phyloP scores from a whole-genome alignment of 2,113 vertebrate species.

The Fulica atra region DNA sequence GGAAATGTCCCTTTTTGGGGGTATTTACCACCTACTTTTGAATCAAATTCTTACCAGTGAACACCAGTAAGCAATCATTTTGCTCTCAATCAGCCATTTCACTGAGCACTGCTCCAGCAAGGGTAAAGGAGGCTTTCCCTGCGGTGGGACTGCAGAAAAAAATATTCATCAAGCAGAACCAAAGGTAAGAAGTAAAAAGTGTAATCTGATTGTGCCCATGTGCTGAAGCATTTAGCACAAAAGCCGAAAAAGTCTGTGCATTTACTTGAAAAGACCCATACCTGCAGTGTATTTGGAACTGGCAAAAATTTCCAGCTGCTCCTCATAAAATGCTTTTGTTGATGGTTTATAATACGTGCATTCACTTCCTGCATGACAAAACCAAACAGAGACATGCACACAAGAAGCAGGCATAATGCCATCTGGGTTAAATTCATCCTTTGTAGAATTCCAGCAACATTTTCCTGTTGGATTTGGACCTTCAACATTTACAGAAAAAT shows the following conservation, averaged over 20 bases:
- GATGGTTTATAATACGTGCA: neutral
- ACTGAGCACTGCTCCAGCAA: neutral
- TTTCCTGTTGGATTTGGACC: constrained; percentile 9
- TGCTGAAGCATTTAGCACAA: neutral
- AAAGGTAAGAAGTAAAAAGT: neutral
- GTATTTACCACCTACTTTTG: neutral
- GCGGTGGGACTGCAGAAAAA: neutral
- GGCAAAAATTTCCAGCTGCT: neutral
- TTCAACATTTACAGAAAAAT: neutral
- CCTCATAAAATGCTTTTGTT: neutral
- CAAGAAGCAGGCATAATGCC: neutral
- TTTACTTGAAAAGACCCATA: neutral
- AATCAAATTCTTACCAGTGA: neutral
- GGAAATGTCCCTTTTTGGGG: neutral
- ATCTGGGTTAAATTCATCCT: constrained; percentile 2
- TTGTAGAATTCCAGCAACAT: neutral
- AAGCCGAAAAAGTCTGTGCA: neutral
- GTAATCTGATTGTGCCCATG: neutral
- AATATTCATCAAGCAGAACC: neutral
- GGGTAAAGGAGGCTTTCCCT: neutral
- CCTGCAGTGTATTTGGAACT: neutral
- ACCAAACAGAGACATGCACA: neutral
- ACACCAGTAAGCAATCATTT: neutral
- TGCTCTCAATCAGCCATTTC: neutral
- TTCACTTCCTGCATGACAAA: neutral